Evolutionary conservation across 2,888 invertebrate genomes (phyloP).

Genomic region (Brachyptera putata): DNA sequence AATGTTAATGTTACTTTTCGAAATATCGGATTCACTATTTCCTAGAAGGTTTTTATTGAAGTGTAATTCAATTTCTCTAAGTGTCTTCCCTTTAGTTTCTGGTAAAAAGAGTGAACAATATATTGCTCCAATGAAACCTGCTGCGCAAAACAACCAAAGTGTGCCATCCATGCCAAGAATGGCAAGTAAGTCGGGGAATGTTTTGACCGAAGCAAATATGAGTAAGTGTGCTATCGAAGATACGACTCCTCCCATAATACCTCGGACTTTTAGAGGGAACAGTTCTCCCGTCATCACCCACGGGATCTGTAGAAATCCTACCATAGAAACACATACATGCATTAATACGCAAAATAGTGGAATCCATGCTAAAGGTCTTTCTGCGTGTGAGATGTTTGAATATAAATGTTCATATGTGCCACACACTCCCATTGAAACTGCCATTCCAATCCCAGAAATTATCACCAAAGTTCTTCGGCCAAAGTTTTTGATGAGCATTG

Average conservation of each 20-base stretch:
- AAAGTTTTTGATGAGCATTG: slow-evolving; percentile 60
- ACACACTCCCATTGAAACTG: slow-evolving; percentile 53
- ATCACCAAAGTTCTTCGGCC: slow-evolving; percentile 60
- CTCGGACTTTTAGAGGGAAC: slow-evolving; percentile 63
- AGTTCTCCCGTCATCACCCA: slow-evolving; percentile 73
- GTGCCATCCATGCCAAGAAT: slow-evolving; percentile 58
- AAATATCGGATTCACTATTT: background rate
- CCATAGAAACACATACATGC: slow-evolving; percentile 69
- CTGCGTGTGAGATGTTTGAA: slow-evolving; percentile 35
- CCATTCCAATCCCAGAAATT: slow-evolving; percentile 61
- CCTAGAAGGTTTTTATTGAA: slow-evolving; percentile 48
- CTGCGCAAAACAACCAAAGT: slow-evolving; percentile 58
- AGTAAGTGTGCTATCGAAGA: slow-evolving; percentile 65
- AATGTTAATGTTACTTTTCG: background rate
- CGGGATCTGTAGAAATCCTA: slow-evolving; percentile 67
- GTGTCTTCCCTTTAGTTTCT: slow-evolving; percentile 64
- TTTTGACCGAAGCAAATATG: slow-evolving; percentile 66
- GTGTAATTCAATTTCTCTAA: slow-evolving; percentile 62
- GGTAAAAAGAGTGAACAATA: slow-evolving; percentile 60
- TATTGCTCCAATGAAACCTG: slow-evolving; percentile 56
- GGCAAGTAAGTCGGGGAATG: slow-evolving; percentile 59
- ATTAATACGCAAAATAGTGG: slow-evolving; percentile 59
- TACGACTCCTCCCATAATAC: slow-evolving; percentile 65
- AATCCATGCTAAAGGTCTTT: slow-evolving; percentile 42
- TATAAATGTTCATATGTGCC: slow-evolving; percentile 38